Percentiles rank a stretch among this genome's conserved stretches.
phyloP scores from a whole-genome alignment of 1,140 invertebrate species.

The Neodiprion virginianus region DNA sequence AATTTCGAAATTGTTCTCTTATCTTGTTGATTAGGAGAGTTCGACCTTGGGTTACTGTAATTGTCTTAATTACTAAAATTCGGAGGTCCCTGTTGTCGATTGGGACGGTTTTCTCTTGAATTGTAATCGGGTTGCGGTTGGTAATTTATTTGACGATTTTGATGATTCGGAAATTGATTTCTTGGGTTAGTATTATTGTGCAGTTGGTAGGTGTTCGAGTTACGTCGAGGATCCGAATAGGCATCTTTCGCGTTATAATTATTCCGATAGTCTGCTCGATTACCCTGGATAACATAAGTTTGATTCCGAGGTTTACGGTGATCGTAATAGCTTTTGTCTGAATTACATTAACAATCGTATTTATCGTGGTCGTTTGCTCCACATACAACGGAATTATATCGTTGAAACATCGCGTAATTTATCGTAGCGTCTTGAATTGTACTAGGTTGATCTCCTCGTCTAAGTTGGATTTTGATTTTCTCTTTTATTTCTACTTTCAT shows the following conservation, averaged over 20 bases:
- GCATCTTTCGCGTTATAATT: too few relatives aligned
- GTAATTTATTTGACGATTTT: too few relatives aligned
- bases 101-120: too few relatives aligned
- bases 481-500: background rate
- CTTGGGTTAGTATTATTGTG: background rate
- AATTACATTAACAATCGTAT: background rate
- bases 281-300: background rate
- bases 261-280: background rate
- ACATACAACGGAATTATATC: background rate
- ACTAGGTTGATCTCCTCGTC: background rate
- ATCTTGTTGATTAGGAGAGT: background rate
- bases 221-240: too few relatives aligned
- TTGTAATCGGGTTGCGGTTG: too few relatives aligned
- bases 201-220: background rate
- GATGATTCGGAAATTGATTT: too few relatives aligned
- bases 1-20: too few relatives aligned
- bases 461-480: background rate
- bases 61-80: too few relatives aligned
- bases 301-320: background rate
- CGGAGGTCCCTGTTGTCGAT: too few relatives aligned
- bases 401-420: background rate
- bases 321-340: background rate
- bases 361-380: background rate
- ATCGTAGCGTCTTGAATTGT: background rate
- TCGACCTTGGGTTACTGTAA: background rate